These are phyloP conservation scores for Acrobasis consociella DNA, from an alignment of 2,888 invertebrate genomes.

Conservation along the genomic window DNA sequence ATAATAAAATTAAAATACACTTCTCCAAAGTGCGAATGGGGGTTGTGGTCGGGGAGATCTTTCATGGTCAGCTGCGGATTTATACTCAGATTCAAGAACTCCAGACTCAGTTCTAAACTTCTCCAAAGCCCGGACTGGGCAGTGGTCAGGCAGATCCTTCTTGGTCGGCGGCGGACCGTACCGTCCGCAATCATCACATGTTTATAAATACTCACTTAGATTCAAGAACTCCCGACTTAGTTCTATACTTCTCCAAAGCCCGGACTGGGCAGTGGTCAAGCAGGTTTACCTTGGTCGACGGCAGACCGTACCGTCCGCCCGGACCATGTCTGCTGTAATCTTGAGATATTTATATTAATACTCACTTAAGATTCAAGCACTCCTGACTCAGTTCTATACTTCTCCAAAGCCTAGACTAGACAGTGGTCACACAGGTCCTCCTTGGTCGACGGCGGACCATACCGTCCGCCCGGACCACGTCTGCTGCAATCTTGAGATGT, in stretches of 20 bases:
- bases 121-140: constrained; percentile 78
- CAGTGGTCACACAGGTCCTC: constrained; percentile 59
- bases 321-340: constrained; percentile 63
- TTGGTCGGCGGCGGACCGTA: constrained; percentile 53
- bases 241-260: constrained; percentile 81
- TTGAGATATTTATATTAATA: too few relatives aligned
- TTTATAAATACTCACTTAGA: constrained; percentile 77
- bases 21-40: constrained; percentile 76
- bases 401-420: constrained; percentile 76
- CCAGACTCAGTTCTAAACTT: constrained; percentile 80
- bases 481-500: constrained; percentile 48
- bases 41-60: constrained; percentile 59
- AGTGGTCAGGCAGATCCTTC: constrained; percentile 53
- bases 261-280: constrained; percentile 65
- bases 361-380: constrained; percentile 83
- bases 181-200: constrained; percentile 46
- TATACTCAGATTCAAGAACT: constrained; percentile 80
- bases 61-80: constrained; percentile 44
- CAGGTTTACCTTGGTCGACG: constrained; percentile 42
- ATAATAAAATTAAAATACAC: too few relatives aligned
- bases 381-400: constrained; percentile 80
- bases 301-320: constrained; percentile 60
- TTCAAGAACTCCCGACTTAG: constrained; percentile 66
- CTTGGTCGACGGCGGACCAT: constrained; percentile 50
- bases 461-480: constrained; percentile 62